Percentiles rank a stretch among this genome's conserved stretches.
Conservation (phyloP, 2,797 vertebrate species). For the Crenuchus spilurus region DNA sequence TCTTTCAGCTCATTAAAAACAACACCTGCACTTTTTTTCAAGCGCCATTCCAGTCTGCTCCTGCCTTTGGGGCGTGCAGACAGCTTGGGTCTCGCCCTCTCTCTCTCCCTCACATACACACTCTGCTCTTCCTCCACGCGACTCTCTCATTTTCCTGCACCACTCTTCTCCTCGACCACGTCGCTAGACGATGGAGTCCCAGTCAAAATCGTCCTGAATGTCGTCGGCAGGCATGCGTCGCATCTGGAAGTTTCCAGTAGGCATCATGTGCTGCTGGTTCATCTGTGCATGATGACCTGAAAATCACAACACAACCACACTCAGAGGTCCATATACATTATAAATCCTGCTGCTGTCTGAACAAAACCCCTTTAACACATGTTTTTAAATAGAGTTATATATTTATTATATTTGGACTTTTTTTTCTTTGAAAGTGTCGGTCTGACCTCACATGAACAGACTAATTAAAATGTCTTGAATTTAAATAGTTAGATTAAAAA, state of each 20-base stretch:
- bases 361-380: no score
- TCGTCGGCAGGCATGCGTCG: constrained; percentile 89
- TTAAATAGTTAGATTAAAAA: no score
- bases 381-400: no score
- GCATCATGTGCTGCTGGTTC: constrained; percentile 93
- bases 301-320: constrained; percentile 5
- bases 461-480: no score
- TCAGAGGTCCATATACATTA: no score
- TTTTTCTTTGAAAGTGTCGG: no score
- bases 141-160: constrained; percentile 59
- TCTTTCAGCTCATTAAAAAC: constrained; percentile 55
- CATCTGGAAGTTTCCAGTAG: constrained; percentile 89
- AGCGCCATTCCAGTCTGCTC: constrained; percentile 68
- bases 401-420: no score
- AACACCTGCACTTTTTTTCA: constrained; percentile 60
- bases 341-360: no score
- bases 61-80: constrained; percentile 64
- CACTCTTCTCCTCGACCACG: constrained; percentile 52
- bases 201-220: constrained; percentile 93
- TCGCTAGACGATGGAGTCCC: constrained; percentile 93
- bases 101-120: constrained; percentile 59
- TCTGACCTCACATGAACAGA: no score
- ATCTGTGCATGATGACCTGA: constrained; percentile 88
- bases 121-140: constrained; percentile 60
- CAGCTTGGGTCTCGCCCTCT: constrained; percentile 54